Percentiles rank a stretch among this genome's conserved stretches.
phyloP scores from a whole-genome alignment of 2,113 vertebrate genomes.

The Leptosomus discolor region DNA sequence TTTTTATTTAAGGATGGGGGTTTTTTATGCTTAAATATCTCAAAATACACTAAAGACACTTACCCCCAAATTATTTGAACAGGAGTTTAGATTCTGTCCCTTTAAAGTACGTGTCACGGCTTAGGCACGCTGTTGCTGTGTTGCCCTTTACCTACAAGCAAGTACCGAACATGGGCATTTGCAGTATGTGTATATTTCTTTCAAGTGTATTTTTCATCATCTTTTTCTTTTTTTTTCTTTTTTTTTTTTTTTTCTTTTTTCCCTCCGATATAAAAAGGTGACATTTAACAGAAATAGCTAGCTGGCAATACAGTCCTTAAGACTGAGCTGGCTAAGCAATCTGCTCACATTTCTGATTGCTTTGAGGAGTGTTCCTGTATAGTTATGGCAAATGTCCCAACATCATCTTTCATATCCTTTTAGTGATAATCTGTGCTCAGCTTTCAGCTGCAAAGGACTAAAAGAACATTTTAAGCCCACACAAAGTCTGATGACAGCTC shows the following conservation, averaged over 20 bases:
- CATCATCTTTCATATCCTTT: background rate
- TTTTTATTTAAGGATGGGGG: background rate
- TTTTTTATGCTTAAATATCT: background rate
- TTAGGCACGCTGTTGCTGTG: background rate
- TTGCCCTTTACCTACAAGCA: background rate
- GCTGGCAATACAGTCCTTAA: background rate
- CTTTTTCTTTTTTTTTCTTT: too few species aligned
- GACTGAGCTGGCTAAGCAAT: background rate
- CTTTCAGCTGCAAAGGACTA: background rate
- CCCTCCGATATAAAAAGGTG: background rate
- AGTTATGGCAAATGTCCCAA: background rate
- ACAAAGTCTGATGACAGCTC: background rate
- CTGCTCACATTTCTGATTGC: background rate
- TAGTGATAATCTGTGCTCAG: background rate
- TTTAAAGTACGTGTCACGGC: background rate
- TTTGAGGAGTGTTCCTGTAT: background rate
- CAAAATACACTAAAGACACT: background rate
- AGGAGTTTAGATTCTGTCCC: background rate
- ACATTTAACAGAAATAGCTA: background rate
- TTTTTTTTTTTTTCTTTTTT: background rate
- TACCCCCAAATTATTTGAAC: background rate
- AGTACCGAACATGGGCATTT: background rate
- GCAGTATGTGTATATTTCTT: background rate
- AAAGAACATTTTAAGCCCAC: conserved; percentile 3
- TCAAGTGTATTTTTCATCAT: background rate